Evolutionary conservation across 2,113 vertebrate species (phyloP).

Genomic region (Nycticorax nycticorax): DNA sequence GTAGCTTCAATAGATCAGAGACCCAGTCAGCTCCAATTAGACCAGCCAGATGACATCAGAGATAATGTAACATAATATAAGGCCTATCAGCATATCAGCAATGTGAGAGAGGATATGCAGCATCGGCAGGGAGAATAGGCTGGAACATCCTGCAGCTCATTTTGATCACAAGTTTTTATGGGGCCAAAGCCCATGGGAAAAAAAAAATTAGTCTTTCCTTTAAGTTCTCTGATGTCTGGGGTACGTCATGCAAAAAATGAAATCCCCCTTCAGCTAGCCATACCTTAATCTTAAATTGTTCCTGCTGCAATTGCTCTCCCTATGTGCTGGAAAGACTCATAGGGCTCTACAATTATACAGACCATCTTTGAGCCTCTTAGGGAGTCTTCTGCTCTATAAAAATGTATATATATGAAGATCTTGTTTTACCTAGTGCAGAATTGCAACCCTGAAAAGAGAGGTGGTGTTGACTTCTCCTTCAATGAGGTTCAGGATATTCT

Average conservation of each 20-base stretch:
- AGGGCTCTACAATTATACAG: neutral
- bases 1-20: constrained; percentile 9
- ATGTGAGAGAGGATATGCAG: neutral
- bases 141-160: neutral
- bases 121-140: neutral
- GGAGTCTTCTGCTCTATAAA: neutral
- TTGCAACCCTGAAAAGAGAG: neutral
- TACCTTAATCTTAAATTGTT: neutral
- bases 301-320: neutral
- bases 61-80: neutral
- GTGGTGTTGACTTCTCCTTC: neutral
- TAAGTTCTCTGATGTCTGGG: neutral
- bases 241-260: neutral
- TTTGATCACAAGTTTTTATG: neutral
- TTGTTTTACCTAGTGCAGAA: neutral
- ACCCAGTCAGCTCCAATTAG: constrained; percentile 28
- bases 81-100: neutral
- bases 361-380: neutral
- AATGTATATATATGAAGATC: neutral
- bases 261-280: neutral
- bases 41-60: constrained; percentile 15
- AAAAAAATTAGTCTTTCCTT: neutral
- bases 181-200: neutral
- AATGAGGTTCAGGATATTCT: neutral
- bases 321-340: neutral